Percentiles rank a stretch among this genome's conserved stretches.
phyloP scores from a whole-genome alignment of 2,888 invertebrate genomes.

The Pilophorus perplexus region DNA sequence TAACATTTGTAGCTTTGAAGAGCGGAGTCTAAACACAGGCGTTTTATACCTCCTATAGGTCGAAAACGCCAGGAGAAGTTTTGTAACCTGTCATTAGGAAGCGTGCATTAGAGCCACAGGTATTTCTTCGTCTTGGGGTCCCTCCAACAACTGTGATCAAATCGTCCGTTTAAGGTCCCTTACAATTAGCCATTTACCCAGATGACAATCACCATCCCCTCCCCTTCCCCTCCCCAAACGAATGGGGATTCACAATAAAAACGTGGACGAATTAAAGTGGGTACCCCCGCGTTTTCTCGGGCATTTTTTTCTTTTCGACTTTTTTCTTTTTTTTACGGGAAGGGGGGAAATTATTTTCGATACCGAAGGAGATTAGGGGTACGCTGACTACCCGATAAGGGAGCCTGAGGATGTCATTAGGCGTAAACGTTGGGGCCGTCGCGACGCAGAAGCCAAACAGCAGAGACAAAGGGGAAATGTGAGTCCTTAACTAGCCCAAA shows the following conservation, averaged over 20 bases:
- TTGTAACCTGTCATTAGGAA: constrained; percentile 38
- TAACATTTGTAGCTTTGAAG: constrained; percentile 34
- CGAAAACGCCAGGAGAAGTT: constrained; percentile 27
- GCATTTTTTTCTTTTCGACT: constrained; percentile 2
- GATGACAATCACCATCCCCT: constrained; percentile 45
- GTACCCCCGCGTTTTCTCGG: constrained; percentile 56
- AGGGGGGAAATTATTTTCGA: neutral
- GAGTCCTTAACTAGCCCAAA: too few species aligned
- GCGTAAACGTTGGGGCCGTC: neutral
- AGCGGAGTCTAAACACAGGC: constrained; percentile 28
- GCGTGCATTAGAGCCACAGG: constrained; percentile 39
- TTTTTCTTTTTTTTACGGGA: constrained; percentile 4
- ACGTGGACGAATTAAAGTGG: constrained; percentile 36
- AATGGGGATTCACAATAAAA: constrained; percentile 36
- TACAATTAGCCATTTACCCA: constrained; percentile 46
- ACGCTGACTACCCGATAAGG: constrained; percentile 19
- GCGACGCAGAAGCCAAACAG: neutral
- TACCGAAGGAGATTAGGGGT: constrained; percentile 17
- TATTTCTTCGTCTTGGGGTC: constrained; percentile 34
- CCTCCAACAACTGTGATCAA: constrained; percentile 43
- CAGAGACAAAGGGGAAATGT: constrained; percentile 1
- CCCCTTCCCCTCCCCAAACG: too few species aligned
- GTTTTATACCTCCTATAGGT: constrained; percentile 18
- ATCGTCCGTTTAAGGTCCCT: constrained; percentile 43
- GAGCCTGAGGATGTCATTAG: constrained; percentile 6